Conservation (phyloP, 2,113 vertebrate genomes). For the Phrynosoma blainvillii region DNA sequence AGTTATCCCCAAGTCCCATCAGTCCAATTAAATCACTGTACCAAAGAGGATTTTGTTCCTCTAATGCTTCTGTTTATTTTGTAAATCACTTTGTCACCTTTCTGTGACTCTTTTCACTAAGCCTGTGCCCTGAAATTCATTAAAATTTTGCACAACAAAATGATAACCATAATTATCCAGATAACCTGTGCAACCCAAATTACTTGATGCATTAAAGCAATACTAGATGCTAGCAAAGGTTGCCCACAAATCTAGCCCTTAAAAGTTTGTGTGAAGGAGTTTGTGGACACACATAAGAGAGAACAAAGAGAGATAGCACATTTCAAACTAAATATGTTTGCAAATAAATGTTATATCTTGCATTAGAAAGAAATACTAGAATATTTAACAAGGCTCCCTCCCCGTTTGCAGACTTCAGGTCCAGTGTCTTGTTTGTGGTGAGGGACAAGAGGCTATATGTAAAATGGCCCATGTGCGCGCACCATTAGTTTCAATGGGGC, state of each 20-base stretch:
- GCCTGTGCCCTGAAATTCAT: not conserved
- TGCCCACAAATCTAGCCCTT: not conserved
- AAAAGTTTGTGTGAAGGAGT: not conserved
- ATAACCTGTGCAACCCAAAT: constrained; percentile 26
- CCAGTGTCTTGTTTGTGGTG: no score
- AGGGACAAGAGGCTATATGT: no score
- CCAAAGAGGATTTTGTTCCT: constrained; percentile 2
- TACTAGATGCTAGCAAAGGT: constrained; percentile 1
- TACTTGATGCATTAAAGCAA: constrained; percentile 13
- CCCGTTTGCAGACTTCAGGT: no score
- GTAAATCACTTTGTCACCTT: constrained; percentile 13
- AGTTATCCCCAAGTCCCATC: not conserved
- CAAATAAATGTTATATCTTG: not conserved
- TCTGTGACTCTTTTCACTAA: constrained; percentile 2
- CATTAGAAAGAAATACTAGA: not conserved
- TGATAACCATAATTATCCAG: constrained; percentile 27
- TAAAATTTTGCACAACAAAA: constrained; percentile 30
- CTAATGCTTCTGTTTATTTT: constrained; percentile 16
- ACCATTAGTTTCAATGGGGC: no score
- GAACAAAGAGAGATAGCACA: not conserved
- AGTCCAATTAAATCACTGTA: not conserved
- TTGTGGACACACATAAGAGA: not conserved
- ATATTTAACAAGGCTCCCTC: not conserved
- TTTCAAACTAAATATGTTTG: not conserved
- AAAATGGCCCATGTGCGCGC: no score